Evolutionary conservation across 2,113 vertebrate species (phyloP).

Genomic region (Epinephelus lanceolatus): DNA sequence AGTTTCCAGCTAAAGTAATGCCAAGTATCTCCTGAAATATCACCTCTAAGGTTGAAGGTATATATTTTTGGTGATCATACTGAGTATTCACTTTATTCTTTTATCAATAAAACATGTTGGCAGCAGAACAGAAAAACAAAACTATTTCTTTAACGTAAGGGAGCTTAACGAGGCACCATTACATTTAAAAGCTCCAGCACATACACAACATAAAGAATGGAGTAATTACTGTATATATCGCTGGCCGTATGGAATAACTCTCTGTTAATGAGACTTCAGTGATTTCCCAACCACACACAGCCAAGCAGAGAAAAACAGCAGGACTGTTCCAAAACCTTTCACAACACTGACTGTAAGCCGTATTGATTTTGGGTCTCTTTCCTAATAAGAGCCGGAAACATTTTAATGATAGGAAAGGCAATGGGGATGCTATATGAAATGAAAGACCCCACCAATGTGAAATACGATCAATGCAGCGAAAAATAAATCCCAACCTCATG

Average conservation of each 20-base stretch:
- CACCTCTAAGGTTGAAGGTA: not conserved
- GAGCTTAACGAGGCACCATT: conserved; percentile 25
- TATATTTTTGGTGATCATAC: not conserved
- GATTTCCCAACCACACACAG: conserved; percentile 23
- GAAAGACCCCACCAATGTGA: conserved; percentile 26
- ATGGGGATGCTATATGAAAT: conserved; percentile 45
- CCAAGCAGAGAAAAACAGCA: conserved; percentile 13
- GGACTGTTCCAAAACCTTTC: conserved; percentile 26
- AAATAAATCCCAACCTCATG: conserved; percentile 29
- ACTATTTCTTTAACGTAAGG: conserved; percentile 5
- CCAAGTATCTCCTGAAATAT: conserved; percentile 25
- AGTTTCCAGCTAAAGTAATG: conserved; percentile 2
- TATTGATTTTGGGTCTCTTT: conserved; percentile 60
- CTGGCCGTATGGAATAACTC: conserved; percentile 33
- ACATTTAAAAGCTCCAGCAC: conserved; percentile 19
- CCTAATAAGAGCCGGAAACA: conserved; percentile 42
- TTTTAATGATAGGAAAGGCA: conserved; percentile 48
- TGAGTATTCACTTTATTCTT: not conserved
- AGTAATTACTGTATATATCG: conserved; percentile 34
- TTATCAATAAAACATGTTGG: not conserved
- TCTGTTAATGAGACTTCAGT: conserved; percentile 42
- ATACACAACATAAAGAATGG: conserved; percentile 28
- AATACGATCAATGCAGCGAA: conserved; percentile 26
- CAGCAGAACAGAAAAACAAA: not conserved
- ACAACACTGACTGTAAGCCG: not conserved